Base-by-base conservation (phyloP, 2,797 vertebrate species). In the Chrosomus eos region DNA sequence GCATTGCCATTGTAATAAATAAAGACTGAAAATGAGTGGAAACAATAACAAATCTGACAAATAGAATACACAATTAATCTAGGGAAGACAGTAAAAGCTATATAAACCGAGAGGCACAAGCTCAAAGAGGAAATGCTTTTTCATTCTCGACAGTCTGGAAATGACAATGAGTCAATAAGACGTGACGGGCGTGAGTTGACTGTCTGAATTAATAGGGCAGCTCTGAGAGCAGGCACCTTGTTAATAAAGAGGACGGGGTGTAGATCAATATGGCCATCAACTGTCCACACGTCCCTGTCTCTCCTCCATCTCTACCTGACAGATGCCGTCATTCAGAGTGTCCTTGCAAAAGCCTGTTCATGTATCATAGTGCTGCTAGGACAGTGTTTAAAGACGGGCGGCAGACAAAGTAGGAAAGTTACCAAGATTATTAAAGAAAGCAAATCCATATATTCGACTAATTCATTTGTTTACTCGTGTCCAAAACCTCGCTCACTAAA, bases 181-280 rank as follows among this genome's bases (percentile, higher is more conserved):
- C 73, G 75, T 92, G 91, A 94, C 87, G 88, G 89, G 89, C 74
- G 77, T 81, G 84, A 91, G 91, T 93, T 92, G 90, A 92, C 43
- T 78, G 89, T 90, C 90, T 88, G 88, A 92, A 92, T 93, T 89
- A 93, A 94, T 89, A 85, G 89, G 81, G 75, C 87, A 74, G 88
- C 88, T 87, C 85, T 85, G 19, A 67, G 38, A 83, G 86, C 77
- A 78, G 90, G 84, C 87, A 43, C 85, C 82, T 87, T 55, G 84
- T 90, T 92, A 91, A 93, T 93, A 91, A 93, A 91, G 87, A 72
- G 78, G 89, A 91, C 60, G 1, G 82, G 79, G 33, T 23, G 73
- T 78, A 86, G 74, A 89, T 90, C 74, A 78, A 88, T 87, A 88
- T 36, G 33, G 64, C 89, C 90, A 74, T 89, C 38, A 78, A 73